Evolutionary conservation across 2,113 vertebrate genomes (phyloP), one percentile per base, ranked within the genome.

Genomic region (Spermophilus dauricus): DNA sequence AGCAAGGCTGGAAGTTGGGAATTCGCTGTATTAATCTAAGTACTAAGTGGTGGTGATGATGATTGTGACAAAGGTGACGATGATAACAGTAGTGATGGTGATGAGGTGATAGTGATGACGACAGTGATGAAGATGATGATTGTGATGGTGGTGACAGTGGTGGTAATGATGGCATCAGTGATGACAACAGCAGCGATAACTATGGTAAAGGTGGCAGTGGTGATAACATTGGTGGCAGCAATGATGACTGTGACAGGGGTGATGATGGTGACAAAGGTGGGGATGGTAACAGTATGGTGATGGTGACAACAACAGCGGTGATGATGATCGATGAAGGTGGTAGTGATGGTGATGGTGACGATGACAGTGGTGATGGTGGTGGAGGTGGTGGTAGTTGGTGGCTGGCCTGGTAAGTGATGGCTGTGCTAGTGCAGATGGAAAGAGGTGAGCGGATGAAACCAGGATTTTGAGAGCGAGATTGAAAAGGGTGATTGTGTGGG

Each of bases 331-430:
- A 1, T 56, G 18, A 0, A 82, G n/a, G 18, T 39, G 17, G 2
- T 14, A n/a, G 0, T 32, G 45, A 0, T 4, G 4, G 4, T 70
- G n/a, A 1, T 75, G n/a, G 1, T 70, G 18, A 1, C 10, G n/a
- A 1, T 51, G 42, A 10, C 5, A 7, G 1, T 63, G 32, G 3
- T 6, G 7, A 30, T 32, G 37, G 39, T 34, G 10, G 0, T 34
- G 37, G 0, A 12, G 34, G 0, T 58, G n/a, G 0, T 42, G 37
- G 14, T 7, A 20, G 7, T 1, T 8, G 26, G 0, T 39, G 26
- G 8, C 61, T 45, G 61, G 10, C 80, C 39, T 45, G 61, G 61
- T 17, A 4, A 45, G 76, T 51, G 26, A 51, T 18, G 24, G 12
- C 3, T 32, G 17, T 76, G 17, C 7, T 6, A 13, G 37, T 58